Percentiles rank a stretch among this genome's conserved stretches.
Conservation (phyloP, 2,797 vertebrate species). For the Zalophus californianus region DNA sequence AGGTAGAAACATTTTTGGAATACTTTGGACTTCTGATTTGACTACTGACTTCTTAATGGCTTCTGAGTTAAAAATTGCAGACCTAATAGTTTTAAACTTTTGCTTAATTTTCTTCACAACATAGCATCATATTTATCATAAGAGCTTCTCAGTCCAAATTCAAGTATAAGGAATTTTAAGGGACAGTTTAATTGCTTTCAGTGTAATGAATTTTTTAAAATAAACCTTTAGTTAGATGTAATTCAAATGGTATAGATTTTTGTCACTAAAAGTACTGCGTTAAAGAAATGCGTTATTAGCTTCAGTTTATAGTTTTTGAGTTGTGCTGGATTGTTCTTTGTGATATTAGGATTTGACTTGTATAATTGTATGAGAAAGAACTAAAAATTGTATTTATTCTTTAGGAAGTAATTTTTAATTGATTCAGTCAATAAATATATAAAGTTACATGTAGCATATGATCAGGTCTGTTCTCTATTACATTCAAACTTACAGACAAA, state of each 20-base stretch:
- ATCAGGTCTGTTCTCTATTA: background rate
- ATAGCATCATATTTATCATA: background rate
- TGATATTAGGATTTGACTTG: conserved; percentile 3
- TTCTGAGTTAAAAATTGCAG: background rate
- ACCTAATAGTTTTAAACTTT: conserved; percentile 8
- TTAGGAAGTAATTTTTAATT: conserved; percentile 19
- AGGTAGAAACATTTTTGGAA: background rate
- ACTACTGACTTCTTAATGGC: background rate
- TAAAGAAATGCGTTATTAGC: background rate
- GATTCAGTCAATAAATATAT: background rate
- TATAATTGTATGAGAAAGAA: background rate
- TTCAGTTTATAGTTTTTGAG: background rate
- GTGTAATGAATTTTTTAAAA: conserved; percentile 43
- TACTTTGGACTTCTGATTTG: background rate
- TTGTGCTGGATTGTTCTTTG: background rate
- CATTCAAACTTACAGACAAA: background rate
- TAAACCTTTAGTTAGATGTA: background rate
- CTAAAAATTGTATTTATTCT: background rate
- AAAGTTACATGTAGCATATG: background rate
- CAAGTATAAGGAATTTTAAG: background rate
- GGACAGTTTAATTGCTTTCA: background rate
- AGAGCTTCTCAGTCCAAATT: conserved; percentile 26
- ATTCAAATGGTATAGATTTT: background rate
- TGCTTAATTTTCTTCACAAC: background rate
- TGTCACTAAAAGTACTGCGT: background rate